These are phyloP conservation scores for Macrophya annulata DNA, from an alignment of 2,888 invertebrate species.

Conservation along the genomic window DNA sequence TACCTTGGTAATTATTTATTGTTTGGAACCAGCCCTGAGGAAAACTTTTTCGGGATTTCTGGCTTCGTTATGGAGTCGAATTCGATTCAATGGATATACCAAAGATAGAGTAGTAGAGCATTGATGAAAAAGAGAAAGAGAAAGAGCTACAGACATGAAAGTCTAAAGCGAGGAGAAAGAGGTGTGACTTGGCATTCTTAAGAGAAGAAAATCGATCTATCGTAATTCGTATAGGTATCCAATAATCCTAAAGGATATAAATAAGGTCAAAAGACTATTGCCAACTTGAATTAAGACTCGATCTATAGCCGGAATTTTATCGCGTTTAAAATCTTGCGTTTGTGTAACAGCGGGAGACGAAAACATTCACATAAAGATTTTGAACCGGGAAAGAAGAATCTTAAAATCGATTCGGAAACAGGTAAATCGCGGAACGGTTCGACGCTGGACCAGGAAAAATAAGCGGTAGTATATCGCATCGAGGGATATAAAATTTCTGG, in stretches of 20 bases:
- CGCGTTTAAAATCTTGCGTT: constrained; percentile 14
- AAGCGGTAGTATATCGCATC: not conserved
- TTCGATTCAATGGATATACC: constrained; percentile 13
- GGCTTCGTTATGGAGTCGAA: constrained; percentile 34
- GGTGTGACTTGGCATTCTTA: constrained; percentile 41
- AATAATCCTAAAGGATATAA: constrained; percentile 29
- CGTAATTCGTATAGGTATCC: constrained; percentile 22
- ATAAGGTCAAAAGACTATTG: constrained; percentile 36
- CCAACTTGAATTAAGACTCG: constrained; percentile 42
- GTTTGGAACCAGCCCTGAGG: constrained; percentile 22
- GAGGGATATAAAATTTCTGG: not conserved
- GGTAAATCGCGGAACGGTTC: constrained; percentile 30
- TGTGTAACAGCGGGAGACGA: constrained; percentile 19
- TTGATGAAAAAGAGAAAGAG: constrained; percentile 20
- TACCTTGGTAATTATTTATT: constrained; percentile 51
- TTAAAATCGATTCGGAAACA: constrained; percentile 32
- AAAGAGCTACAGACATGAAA: constrained; percentile 29
- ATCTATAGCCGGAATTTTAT: constrained; percentile 35
- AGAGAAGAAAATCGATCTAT: constrained; percentile 36
- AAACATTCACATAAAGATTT: constrained; percentile 39
- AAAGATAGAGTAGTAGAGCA: not conserved
- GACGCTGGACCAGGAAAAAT: constrained; percentile 16
- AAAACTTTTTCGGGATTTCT: constrained; percentile 12
- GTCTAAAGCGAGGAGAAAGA: constrained; percentile 21
- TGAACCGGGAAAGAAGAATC: constrained; percentile 16